Evolutionary conservation across 2,888 invertebrate genomes (phyloP), one percentile per base, ranked within the genome.

Genomic region (Pollenia amentaria): DNA sequence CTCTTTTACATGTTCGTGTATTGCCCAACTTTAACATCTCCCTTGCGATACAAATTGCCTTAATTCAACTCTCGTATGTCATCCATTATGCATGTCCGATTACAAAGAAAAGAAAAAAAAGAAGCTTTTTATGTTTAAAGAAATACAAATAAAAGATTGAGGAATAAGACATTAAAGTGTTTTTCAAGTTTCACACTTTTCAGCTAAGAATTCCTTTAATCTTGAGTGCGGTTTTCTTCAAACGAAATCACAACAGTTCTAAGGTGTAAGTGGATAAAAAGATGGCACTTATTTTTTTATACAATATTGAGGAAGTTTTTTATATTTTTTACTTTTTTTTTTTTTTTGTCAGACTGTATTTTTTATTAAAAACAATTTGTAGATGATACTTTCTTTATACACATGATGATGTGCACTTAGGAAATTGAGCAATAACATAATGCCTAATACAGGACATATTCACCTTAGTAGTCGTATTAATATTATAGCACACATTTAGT

Each of bases 181-280:
- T 67, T 81, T 69, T 78, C 65, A 82, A 79, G 80, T 72, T 85
- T 85, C 80, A 85, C 85, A 81, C 85, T 85, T 77, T 77, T 73
- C 62, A 69, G 44, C 44, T 42, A 65, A 51, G 64, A 65, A 72
- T 55, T 76, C 38, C 29, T 72, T 62, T 65, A 65, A 60, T 53
- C 46, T 69, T 40, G 29, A 64, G 84, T 67, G 82, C 69, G 72
- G 78, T 57, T 69, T 51, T 69, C 64, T 69, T 78, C 73, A 82
- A 69, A 82, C 67, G 29, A 16, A 29, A 64, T 29, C 14, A 57
- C 16, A 18, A 48, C 14, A 60, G 11, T 44, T 62, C 12, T 62
- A 70, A 70, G 69, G 62, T 53, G 82, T 53, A 64, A 46, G 76
- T 70, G 82, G 62, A 21, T 65, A 62, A 69, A 29, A 53, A 62